Evolutionary conservation across 2,113 vertebrate species (phyloP).

Genomic region (Pipra filicauda): DNA sequence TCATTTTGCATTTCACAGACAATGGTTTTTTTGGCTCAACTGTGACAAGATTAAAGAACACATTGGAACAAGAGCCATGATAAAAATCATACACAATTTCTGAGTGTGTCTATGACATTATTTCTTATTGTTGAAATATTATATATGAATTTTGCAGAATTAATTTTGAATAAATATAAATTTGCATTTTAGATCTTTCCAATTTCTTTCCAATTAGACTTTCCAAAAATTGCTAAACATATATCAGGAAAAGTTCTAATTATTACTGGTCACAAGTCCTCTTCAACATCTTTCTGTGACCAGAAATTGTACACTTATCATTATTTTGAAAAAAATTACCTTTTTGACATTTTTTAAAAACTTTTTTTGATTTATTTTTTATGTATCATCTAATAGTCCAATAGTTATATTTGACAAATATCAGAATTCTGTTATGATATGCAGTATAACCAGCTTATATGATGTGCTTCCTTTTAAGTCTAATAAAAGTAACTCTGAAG

Average conservation of each 20-base stretch:
- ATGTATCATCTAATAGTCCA: background rate
- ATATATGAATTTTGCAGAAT: background rate
- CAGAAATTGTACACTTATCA: background rate
- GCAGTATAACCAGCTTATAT: background rate
- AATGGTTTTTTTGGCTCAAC: background rate
- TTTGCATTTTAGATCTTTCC: background rate
- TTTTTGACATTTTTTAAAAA: background rate
- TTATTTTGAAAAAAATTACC: background rate
- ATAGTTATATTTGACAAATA: background rate
- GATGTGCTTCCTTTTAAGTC: background rate
- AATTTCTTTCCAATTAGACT: background rate
- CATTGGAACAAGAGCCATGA: background rate
- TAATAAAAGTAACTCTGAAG: background rate
- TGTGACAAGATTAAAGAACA: background rate
- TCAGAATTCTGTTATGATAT: background rate
- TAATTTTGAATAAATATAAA: background rate
- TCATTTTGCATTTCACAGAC: background rate
- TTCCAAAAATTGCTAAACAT: background rate
- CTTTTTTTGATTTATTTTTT: background rate
- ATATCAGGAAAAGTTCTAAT: background rate
- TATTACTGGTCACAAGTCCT: background rate
- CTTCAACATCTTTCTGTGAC: background rate
- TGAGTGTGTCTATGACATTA: background rate
- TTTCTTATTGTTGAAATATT: background rate
- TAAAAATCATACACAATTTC: background rate